Evolutionary conservation across 2,113 vertebrate genomes (phyloP), one percentile per base, ranked within the genome.

Genomic region (Melanerpes aurifrons): DNA sequence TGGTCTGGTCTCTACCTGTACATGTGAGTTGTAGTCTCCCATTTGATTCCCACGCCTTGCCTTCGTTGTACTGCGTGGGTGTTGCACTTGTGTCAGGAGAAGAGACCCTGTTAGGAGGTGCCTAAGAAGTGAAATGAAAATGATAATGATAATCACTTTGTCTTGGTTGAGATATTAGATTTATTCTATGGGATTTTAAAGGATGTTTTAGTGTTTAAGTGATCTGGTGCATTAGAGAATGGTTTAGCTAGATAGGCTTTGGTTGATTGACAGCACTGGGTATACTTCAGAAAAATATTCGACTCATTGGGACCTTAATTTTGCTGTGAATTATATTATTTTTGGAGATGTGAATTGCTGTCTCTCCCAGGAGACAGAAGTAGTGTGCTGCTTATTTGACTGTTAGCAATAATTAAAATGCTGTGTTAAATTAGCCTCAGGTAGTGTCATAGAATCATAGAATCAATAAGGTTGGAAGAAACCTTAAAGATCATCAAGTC

Each of bases 341-440:
- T 95, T 93, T 87, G 53, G 78, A 92, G 56, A 92, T 63, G 37
- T 77, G 95, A 94, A 96, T 95, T 92, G 71, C 80, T 5, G 1
- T 91, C 10, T 86, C 25, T 93, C 86, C 75, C 71, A 62, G 32
- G 69, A 94, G 90, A 82, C 21, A 54, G 71, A 82, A 87, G 35
- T 31, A 80, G 73, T 48, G 15, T 64, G 61, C 82, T 86, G 63
- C 78, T 85, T 87, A 53, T 74, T 94, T 79, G 77, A 84, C 62
- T 94, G 89, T 94, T 94, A 88, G 63, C 82, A 82, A 73, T 96
- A 96, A 94, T 94, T 96, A 81, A 95, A 94, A 92, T 24, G 5
- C 69, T 75, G 16, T 79, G 35, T 75, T 86, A 81, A 86, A 86
- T 93, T 81, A 91, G 62, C 69, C 14, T 4, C 18, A 53, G 29